Base-by-base conservation (phyloP, 2,113 vertebrate species). In the Ciconia boyciana region DNA sequence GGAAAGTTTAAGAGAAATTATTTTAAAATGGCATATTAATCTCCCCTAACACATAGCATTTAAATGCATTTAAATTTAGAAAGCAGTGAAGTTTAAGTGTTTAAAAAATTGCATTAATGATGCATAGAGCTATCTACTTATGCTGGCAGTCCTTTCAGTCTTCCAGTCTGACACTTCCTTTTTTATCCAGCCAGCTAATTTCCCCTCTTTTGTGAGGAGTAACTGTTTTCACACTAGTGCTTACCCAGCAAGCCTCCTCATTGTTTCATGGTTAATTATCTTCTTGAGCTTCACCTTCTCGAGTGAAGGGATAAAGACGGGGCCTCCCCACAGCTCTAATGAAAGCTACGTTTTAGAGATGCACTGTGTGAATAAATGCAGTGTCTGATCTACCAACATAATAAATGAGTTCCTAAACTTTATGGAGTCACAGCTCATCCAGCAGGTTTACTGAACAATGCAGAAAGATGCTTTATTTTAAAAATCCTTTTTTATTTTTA, bases 261-360 rank as follows among this genome's bases (percentile, higher is more conserved):
- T 98, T 98, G 98, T 98, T 98, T 98, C 98, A 98, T 96, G 98
- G 97, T 97, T 98, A 98, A 98, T 98, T 98, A 98, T 98, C 98
- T 98, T 97, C 97, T 97, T 94, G 87, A 95, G 98, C 97, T 98
- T 98, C 98, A 98, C 98, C 98, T 98, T 98, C 97, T 96, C 32
- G 1, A 94, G 96, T 9, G 7, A 96, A 96, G 75, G 83, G 89
- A 97, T 87, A 91, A 87, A 93, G 83, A 61, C 83, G 74, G 29
- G 96, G 96, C 95, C 96, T 98, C 97, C 97, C 83, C 85, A 94
- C 90, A 89, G 94, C 94, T 97, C 95, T 97, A 96, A 98, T 97
- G 98, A 97, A 98, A 97, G 94, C 97, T 93, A 87, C 76, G 84
- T 96, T 98, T 98, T 98, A 97, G 93, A 96, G 94, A 95, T 97